Percentiles rank a stretch among this genome's conserved stretches.
Conservation (phyloP, 2,888 invertebrate genomes). For the Dione juno region DNA sequence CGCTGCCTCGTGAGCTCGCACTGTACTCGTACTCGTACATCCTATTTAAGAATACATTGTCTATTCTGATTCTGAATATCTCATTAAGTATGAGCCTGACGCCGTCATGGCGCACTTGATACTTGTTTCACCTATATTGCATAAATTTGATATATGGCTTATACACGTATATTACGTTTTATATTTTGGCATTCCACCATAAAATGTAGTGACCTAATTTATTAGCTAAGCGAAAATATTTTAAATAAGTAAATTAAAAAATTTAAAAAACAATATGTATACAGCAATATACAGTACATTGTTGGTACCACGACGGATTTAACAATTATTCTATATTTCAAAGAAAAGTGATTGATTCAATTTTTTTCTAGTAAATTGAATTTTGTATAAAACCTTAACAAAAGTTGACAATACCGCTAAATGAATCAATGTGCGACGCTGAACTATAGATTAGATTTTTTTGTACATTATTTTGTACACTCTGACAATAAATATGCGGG, state of each 20-base stretch:
- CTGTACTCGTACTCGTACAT: slow-evolving; percentile 5
- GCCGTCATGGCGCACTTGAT: background rate
- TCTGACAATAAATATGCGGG: too few relatives aligned
- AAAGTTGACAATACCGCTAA: slow-evolving; percentile 2
- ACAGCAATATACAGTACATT: too few relatives aligned
- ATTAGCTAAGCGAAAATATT: too few relatives aligned
- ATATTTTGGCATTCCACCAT: too few relatives aligned
- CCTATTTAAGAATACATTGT: slow-evolving; percentile 19
- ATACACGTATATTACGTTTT: too few relatives aligned
- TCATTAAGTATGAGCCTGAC: background rate
- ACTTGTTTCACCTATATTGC: background rate
- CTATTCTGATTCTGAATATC: slow-evolving; percentile 1
- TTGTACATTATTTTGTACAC: too few relatives aligned
- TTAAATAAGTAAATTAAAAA: too few relatives aligned
- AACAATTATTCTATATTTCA: background rate
- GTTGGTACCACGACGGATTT: background rate
- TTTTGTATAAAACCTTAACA: background rate
- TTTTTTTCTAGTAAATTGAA: background rate
- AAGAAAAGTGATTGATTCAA: too few relatives aligned
- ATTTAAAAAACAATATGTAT: too few relatives aligned
- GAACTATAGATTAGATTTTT: too few relatives aligned
- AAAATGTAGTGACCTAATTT: too few relatives aligned
- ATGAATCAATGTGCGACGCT: slow-evolving; percentile 4
- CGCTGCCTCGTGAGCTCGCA: slow-evolving; percentile 10
- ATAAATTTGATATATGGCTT: too few relatives aligned